Percentiles rank a stretch among this genome's conserved stretches.
Conservation (phyloP, 2,888 invertebrate species). For the Saturnia pavonia region DNA sequence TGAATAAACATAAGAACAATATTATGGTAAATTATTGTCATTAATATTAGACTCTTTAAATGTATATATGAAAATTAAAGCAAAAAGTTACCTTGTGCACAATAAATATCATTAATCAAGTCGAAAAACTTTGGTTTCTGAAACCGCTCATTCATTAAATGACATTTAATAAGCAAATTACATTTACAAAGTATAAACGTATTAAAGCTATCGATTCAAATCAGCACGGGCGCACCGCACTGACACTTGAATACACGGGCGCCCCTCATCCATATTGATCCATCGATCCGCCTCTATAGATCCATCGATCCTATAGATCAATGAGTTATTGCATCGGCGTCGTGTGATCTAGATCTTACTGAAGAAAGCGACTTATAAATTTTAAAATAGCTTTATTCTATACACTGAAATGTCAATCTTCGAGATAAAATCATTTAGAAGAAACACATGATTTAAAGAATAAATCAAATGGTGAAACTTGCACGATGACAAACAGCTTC, state of each 20-base stretch:
- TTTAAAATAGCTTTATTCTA: slow-evolving; percentile 31
- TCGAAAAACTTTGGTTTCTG: too few species aligned
- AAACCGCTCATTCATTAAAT: background rate
- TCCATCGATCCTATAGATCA: slow-evolving; percentile 51
- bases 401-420: slow-evolving; percentile 14
- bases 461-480: slow-evolving; percentile 11
- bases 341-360: slow-evolving; percentile 55
- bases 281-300: slow-evolving; percentile 42
- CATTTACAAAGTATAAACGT: slow-evolving; percentile 3
- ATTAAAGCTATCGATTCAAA: slow-evolving; percentile 17
- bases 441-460: background rate
- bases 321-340: slow-evolving; percentile 54
- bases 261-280: slow-evolving; percentile 70
- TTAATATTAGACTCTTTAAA: too few species aligned
- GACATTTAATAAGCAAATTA: background rate
- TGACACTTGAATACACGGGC: slow-evolving; percentile 73
- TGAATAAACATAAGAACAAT: too few species aligned
- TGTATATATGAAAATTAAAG: too few species aligned
- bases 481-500: background rate
- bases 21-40: too few species aligned
- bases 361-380: slow-evolving; percentile 41
- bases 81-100: too few species aligned
- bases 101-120: too few species aligned
- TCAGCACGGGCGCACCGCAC: slow-evolving; percentile 12
- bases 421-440: slow-evolving; percentile 14